Conservation (phyloP, 1,140 invertebrate genomes). For the Yoshiicerus persimilis region DNA sequence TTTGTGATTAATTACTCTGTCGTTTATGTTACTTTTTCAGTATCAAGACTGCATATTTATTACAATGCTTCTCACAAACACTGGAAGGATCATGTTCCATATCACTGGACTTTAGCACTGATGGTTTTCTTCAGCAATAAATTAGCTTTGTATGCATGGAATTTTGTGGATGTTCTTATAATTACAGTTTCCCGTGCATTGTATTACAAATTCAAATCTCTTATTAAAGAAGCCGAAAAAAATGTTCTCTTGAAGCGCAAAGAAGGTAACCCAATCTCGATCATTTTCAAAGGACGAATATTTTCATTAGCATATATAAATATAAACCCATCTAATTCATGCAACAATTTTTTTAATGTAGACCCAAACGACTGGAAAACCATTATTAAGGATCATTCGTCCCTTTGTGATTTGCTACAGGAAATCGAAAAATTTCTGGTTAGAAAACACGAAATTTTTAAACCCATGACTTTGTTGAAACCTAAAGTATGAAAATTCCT, state of each 20-base stretch:
- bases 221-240: not conserved
- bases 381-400: not conserved
- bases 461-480: not conserved
- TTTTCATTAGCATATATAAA: not conserved
- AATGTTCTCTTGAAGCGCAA: not conserved
- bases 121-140: slow-evolving; percentile 30
- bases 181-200: slow-evolving; percentile 25
- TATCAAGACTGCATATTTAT: not conserved
- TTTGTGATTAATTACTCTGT: not conserved
- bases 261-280: not conserved
- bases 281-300: not conserved
- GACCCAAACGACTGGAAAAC: not conserved
- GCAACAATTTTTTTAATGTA: not conserved
- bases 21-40: not conserved
- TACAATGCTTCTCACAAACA: not conserved
- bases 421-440: not conserved
- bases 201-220: slow-evolving; percentile 29
- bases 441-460: not conserved
- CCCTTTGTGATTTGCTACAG: not conserved
- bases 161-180: slow-evolving; percentile 35
- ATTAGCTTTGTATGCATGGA: slow-evolving; percentile 29
- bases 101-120: not conserved
- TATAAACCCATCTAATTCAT: too few relatives aligned
- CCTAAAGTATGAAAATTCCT: too few relatives aligned
- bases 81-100: slow-evolving; percentile 10